phyloP scores from a whole-genome alignment of 2,888 invertebrate genomes.

The Agriopis marginaria region DNA sequence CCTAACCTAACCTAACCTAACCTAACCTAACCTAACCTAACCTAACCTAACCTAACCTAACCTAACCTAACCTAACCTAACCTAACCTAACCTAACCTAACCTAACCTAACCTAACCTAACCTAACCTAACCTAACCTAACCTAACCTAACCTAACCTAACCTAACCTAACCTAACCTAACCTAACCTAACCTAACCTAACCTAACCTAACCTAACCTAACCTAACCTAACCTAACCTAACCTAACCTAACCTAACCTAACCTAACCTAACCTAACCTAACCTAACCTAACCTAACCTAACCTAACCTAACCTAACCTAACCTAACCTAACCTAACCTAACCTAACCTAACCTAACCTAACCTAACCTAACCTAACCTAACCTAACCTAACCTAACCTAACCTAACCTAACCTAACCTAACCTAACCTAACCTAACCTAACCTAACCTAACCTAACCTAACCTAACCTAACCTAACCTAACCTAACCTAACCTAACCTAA shows the following conservation, averaged over 20 bases:
- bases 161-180: constrained; percentile 47
- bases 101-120: constrained; percentile 48
- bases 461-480: too few relatives aligned
- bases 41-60: constrained; percentile 39
- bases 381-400: too few relatives aligned
- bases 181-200: constrained; percentile 44
- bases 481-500: constrained; percentile 38
- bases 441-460: too few relatives aligned
- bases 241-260: constrained; percentile 46
- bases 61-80: constrained; percentile 11
- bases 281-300: constrained; percentile 39
- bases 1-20: constrained; percentile 47
- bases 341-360: not conserved
- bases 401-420: constrained; percentile 31
- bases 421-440: constrained; percentile 35
- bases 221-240: constrained; percentile 25
- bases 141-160: constrained; percentile 50
- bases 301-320: constrained; percentile 25
- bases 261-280: constrained; percentile 37
- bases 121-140: constrained; percentile 45
- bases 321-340: too few relatives aligned
- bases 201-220: constrained; percentile 2
- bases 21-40: constrained; percentile 44
- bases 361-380: too few relatives aligned
- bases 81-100: constrained; percentile 47